Percentiles rank a stretch among this genome's conserved stretches.
These are phyloP conservation scores for Gadus chalcogrammus DNA, from an alignment of 2,113 vertebrate species.

Conservation along the genomic window DNA sequence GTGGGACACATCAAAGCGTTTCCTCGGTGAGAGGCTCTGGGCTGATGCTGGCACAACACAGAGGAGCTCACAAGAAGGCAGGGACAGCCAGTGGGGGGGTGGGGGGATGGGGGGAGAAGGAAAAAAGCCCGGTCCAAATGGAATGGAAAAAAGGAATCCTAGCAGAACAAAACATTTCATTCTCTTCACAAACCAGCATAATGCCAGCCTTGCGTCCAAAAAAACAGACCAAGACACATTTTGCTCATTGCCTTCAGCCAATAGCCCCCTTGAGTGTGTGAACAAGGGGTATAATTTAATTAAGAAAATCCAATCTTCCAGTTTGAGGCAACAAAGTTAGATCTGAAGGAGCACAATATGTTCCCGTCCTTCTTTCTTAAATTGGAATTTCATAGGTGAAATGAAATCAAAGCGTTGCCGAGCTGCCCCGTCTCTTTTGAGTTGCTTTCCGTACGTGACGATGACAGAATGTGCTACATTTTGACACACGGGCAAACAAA, in stretches of 20 bases:
- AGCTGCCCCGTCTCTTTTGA: conserved; percentile 57
- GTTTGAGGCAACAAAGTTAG: conserved; percentile 80
- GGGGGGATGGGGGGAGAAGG: background rate
- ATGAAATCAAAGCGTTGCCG: conserved; percentile 57
- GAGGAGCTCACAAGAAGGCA: conserved; percentile 81
- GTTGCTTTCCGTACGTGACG: conserved; percentile 39
- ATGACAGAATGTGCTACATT: conserved; percentile 44
- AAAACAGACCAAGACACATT: conserved; percentile 69
- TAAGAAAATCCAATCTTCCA: conserved; percentile 83
- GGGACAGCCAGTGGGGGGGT: conserved; percentile 61
- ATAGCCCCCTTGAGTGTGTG: conserved; percentile 90
- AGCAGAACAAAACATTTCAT: conserved; percentile 90
- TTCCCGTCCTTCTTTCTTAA: conserved; percentile 67
- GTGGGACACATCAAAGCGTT: conserved; percentile 92
- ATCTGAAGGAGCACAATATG: conserved; percentile 74
- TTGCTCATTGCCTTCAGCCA: conserved; percentile 76
- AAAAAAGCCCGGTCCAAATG: conserved; percentile 65
- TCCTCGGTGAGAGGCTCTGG: conserved; percentile 84
- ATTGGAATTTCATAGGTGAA: conserved; percentile 72
- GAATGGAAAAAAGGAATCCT: conserved; percentile 71
- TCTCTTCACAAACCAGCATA: conserved; percentile 86
- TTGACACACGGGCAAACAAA: conserved; percentile 2
- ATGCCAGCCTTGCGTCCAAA: conserved; percentile 71
- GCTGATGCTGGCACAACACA: conserved; percentile 90
- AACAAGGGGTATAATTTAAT: conserved; percentile 97